phyloP scores from a whole-genome alignment of 2,888 invertebrate species.

The Erebia palarica region DNA sequence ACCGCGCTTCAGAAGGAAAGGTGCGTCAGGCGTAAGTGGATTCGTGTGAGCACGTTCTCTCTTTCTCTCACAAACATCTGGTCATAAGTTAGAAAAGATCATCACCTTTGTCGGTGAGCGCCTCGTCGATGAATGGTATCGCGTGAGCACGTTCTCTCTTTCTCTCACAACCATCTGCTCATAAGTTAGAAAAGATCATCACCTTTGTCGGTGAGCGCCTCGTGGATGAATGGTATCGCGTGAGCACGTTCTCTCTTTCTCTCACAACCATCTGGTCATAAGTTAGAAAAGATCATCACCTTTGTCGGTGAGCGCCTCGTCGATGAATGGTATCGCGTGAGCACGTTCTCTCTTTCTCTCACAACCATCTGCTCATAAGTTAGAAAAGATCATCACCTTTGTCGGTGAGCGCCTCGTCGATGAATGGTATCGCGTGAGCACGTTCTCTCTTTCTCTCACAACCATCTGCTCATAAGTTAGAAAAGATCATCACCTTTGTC shows the following conservation, averaged over 20 bases:
- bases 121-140: constrained; percentile 54
- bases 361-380: no score
- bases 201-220: constrained; percentile 1
- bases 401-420: no score
- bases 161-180: not conserved
- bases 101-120: constrained; percentile 70
- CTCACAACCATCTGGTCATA: not conserved
- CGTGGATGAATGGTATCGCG: not conserved
- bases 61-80: not conserved
- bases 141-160: no score
- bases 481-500: no score
- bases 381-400: no score
- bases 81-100: not conserved
- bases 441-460: no score
- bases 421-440: no score
- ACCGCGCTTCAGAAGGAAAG: no score
- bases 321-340: no score
- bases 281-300: constrained; percentile 47
- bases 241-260: not conserved
- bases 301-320: constrained; percentile 70
- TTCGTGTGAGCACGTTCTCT: not conserved
- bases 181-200: not conserved
- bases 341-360: no score
- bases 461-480: no score
- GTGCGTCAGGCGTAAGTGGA: no score